Evolutionary conservation across 2,888 invertebrate genomes (phyloP).

Genomic region (Aethes cnicana): DNA sequence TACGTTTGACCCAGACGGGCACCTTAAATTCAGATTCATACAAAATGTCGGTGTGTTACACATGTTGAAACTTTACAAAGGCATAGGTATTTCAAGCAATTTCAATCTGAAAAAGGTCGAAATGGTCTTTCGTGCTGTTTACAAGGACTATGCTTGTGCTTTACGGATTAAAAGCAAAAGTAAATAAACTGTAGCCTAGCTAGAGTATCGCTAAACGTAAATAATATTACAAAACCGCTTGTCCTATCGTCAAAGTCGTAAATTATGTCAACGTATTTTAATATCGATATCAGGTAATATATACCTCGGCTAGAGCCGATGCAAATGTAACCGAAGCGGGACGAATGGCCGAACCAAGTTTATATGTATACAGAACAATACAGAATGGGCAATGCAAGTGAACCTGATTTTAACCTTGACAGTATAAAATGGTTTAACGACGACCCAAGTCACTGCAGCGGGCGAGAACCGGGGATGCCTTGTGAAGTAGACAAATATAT

Average conservation of each 20-base stretch:
- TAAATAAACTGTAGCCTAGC: neutral
- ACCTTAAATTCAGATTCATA: too few relatives aligned
- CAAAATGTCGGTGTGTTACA: too few relatives aligned
- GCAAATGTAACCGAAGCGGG: slow-evolving; percentile 11
- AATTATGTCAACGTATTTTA: slow-evolving; percentile 19
- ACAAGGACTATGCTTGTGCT: too few relatives aligned
- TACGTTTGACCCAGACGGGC: too few relatives aligned
- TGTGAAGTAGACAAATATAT: neutral
- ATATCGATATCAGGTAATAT: slow-evolving; percentile 23
- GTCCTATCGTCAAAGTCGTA: slow-evolving; percentile 18
- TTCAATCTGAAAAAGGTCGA: too few relatives aligned
- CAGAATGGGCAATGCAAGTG: slow-evolving; percentile 36
- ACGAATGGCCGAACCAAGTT: neutral
- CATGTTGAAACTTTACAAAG: too few relatives aligned
- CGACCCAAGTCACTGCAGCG: slow-evolving; percentile 5
- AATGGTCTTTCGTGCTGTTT: too few relatives aligned
- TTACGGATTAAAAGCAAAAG: neutral
- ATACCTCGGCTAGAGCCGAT: slow-evolving; percentile 10
- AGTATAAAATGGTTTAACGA: slow-evolving; percentile 32
- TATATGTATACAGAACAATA: slow-evolving; percentile 35
- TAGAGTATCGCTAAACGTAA: slow-evolving; percentile 20
- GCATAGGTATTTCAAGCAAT: too few relatives aligned
- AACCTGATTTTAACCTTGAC: slow-evolving; percentile 43
- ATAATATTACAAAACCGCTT: slow-evolving; percentile 20
- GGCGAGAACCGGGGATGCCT: slow-evolving; percentile 4